phyloP scores from a whole-genome alignment of 2,888 invertebrate genomes.

The Gymnocheta viridis region DNA sequence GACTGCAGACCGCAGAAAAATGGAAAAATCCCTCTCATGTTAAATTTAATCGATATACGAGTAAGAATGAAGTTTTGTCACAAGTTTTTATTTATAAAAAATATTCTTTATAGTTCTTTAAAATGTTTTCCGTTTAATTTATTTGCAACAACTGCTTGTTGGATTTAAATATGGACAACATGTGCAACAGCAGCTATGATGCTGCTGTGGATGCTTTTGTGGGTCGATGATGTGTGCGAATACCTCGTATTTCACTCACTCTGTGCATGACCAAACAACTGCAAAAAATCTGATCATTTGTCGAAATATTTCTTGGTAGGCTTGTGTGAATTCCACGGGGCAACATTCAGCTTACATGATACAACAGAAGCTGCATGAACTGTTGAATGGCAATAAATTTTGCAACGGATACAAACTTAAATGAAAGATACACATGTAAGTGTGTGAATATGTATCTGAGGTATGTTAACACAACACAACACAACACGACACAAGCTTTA shows the following conservation, averaged over 20 bases:
- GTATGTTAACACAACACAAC: not conserved
- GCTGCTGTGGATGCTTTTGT: not conserved
- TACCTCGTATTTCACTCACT: slow-evolving; percentile 29
- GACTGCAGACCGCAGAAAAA: too few relatives aligned
- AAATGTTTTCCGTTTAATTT: slow-evolving; percentile 7
- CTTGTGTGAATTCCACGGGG: not conserved
- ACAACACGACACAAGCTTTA: too few relatives aligned
- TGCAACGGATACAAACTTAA: slow-evolving; percentile 32
- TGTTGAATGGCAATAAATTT: slow-evolving; percentile 58
- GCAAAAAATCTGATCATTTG: slow-evolving; percentile 5
- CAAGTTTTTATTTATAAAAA: too few relatives aligned
- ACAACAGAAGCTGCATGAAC: slow-evolving; percentile 31
- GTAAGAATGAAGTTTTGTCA: too few relatives aligned
- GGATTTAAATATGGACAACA: not conserved
- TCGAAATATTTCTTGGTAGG: slow-evolving; percentile 22
- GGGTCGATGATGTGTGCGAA: slow-evolving; percentile 16
- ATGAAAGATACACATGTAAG: slow-evolving; percentile 38
- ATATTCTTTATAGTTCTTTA: too few relatives aligned
- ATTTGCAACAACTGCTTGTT: not conserved
- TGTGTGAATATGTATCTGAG: not conserved
- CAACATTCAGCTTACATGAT: slow-evolving; percentile 2
- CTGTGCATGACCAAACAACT: slow-evolving; percentile 1
- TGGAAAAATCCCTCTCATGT: too few relatives aligned
- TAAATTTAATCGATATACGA: too few relatives aligned
- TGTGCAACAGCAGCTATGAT: not conserved